phyloP scores from a whole-genome alignment of 2,888 invertebrate species.

The Ptychoptera contaminata region DNA sequence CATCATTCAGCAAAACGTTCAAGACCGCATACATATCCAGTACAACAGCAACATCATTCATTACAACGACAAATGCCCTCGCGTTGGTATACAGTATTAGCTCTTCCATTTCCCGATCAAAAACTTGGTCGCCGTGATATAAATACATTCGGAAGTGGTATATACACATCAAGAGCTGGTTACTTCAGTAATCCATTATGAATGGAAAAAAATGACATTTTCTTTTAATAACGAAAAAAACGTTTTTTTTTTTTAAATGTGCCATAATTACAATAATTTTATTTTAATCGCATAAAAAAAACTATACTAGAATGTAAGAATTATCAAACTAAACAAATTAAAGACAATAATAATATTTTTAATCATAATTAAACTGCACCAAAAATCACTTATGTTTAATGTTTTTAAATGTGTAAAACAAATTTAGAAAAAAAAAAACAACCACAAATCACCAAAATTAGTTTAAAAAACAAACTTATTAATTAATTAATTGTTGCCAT shows the following conservation, averaged over 20 bases:
- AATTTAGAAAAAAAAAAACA: no score
- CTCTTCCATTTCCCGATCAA: constrained; percentile 85
- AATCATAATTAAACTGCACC: not conserved
- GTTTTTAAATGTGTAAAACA: not conserved
- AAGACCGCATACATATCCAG: no score
- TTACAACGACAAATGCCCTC: constrained; percentile 45
- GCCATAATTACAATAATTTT: constrained; percentile 14
- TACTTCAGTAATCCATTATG: constrained; percentile 60
- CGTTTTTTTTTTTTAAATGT: constrained; percentile 9
- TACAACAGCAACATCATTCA: not conserved
- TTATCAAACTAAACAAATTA: not conserved
- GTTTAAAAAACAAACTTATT: not conserved
- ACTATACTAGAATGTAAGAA: constrained; percentile 16
- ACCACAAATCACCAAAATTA: not conserved
- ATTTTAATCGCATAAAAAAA: constrained; percentile 8
- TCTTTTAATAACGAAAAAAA: constrained; percentile 1
- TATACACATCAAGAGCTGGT: constrained; percentile 61
- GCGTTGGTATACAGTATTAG: constrained; percentile 79
- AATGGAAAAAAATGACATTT: constrained; percentile 12
- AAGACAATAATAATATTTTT: not conserved
- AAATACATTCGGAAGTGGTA: constrained; percentile 35
- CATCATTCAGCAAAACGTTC: constrained; percentile 17
- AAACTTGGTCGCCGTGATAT: constrained; percentile 74
- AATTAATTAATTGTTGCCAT: not conserved
- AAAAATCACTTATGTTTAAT: not conserved